A percentile compares a stretch with the other conserved stretches of the same genome.
Conservation (phyloP, 1,140 invertebrate genomes). For the Leucophenga varia region DNA sequence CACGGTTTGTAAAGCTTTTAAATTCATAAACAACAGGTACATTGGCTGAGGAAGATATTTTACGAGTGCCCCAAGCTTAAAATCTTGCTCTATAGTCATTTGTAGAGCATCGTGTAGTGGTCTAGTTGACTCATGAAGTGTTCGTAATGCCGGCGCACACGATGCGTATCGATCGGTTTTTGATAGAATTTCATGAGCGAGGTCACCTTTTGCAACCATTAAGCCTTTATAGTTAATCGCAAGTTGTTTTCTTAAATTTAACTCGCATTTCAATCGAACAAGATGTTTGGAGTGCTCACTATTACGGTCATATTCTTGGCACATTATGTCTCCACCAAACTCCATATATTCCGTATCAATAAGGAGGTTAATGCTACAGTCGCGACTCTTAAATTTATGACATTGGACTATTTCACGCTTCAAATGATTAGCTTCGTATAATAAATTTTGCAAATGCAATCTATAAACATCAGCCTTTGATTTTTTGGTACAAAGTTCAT, state of each 20-base stretch:
- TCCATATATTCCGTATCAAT: slow-evolving; percentile 67
- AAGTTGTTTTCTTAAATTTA: slow-evolving; percentile 84
- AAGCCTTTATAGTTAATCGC: slow-evolving; percentile 75
- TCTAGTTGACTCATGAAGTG: slow-evolving; percentile 77
- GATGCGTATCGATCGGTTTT: slow-evolving; percentile 79
- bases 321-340: slow-evolving; percentile 3
- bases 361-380: slow-evolving; percentile 89
- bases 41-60: slow-evolving; percentile 77
- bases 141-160: slow-evolving; percentile 75
- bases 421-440: slow-evolving; percentile 92
- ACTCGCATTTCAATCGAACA: slow-evolving; percentile 88
- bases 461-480: slow-evolving; percentile 86
- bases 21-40: slow-evolving; percentile 86
- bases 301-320: slow-evolving; percentile 68
- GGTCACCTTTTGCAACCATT: slow-evolving; percentile 73
- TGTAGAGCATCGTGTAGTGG: slow-evolving; percentile 88
- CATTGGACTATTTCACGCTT: slow-evolving; percentile 93
- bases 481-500: slow-evolving; percentile 77
- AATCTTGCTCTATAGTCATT: slow-evolving; percentile 74
- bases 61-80: slow-evolving; percentile 74
- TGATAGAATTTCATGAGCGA: slow-evolving; percentile 75
- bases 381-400: slow-evolving; percentile 91
- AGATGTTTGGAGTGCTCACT: slow-evolving; percentile 80
- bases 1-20: slow-evolving; percentile 75
- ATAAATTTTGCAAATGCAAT: slow-evolving; percentile 89